phyloP scores from a whole-genome alignment of 1,140 invertebrate genomes.

The Cecropterus lyciades region DNA sequence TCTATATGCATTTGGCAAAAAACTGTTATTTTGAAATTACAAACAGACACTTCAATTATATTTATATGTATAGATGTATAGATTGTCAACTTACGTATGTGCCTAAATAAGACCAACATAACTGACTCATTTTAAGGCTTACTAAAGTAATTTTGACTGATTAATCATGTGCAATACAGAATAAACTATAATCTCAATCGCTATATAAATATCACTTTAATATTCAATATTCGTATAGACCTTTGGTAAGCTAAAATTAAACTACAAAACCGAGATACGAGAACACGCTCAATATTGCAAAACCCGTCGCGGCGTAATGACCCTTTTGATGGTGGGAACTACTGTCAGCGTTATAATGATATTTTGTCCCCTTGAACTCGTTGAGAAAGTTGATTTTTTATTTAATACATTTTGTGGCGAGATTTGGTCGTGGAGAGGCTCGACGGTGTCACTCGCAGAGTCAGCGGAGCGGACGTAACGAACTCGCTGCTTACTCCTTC shows the following conservation, averaged over 20 bases:
- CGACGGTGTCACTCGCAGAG: slow-evolving; percentile 71
- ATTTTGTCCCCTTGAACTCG: slow-evolving; percentile 60
- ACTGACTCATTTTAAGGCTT: no score
- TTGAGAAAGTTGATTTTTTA: slow-evolving; percentile 72
- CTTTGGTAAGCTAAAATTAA: neutral
- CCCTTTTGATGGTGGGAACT: slow-evolving; percentile 39
- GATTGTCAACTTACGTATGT: no score
- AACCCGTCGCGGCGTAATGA: slow-evolving; percentile 11
- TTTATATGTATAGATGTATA: no score
- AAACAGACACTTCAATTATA: no score
- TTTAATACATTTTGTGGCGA: slow-evolving; percentile 72
- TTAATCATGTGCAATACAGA: no score
- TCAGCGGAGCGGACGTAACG: slow-evolving; percentile 74
- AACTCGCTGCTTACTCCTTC: slow-evolving; percentile 59
- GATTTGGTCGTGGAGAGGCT: slow-evolving; percentile 66
- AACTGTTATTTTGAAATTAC: no score
- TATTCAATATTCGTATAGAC: neutral
- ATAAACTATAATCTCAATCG: no score
- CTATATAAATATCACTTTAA: neutral
- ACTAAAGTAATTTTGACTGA: no score
- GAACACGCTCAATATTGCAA: slow-evolving; percentile 4
- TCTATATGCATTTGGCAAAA: no score
- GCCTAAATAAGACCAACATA: no score
- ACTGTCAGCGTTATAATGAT: slow-evolving; percentile 53
- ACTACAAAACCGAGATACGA: slow-evolving; percentile 9